Evolutionary conservation across 2,888 invertebrate species (phyloP).

Genomic region (Sarcophaga rosellei): DNA sequence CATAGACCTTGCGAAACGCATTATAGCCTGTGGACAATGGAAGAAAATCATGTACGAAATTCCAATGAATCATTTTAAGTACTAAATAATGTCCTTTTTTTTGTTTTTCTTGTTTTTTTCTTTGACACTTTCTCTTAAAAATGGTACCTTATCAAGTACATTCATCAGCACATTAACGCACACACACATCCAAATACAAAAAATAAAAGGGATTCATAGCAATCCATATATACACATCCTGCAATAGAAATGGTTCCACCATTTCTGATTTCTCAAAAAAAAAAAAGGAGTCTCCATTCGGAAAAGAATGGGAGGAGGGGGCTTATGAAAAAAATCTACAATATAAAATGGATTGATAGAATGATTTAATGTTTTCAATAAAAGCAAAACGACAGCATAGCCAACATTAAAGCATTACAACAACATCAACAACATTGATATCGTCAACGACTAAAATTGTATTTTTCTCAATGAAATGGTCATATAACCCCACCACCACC

Average conservation of each 20-base stretch:
- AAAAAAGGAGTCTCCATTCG: background rate
- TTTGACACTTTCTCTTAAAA: constrained; percentile 55
- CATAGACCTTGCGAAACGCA: background rate
- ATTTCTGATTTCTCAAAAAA: background rate
- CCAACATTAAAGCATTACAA: constrained; percentile 5
- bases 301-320: too few species aligned
- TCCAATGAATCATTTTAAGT: constrained; percentile 68
- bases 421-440: constrained; percentile 29
- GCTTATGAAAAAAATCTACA: background rate
- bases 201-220: constrained; percentile 43
- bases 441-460: background rate
- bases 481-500: constrained; percentile 1
- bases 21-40: constrained; percentile 24
- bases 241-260: background rate
- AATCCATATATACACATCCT: background rate
- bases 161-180: constrained; percentile 60
- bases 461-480: constrained; percentile 31
- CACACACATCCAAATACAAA: background rate
- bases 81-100: constrained; percentile 67
- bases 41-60: constrained; percentile 60
- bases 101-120: constrained; percentile 43
- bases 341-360: constrained; percentile 76
- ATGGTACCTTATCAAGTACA: constrained; percentile 63
- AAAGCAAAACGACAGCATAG: constrained; percentile 66
- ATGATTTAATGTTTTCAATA: constrained; percentile 80